These are phyloP conservation scores for Cryptocephalus moraei DNA, from an alignment of 2,888 invertebrate species.

Conservation along the genomic window DNA sequence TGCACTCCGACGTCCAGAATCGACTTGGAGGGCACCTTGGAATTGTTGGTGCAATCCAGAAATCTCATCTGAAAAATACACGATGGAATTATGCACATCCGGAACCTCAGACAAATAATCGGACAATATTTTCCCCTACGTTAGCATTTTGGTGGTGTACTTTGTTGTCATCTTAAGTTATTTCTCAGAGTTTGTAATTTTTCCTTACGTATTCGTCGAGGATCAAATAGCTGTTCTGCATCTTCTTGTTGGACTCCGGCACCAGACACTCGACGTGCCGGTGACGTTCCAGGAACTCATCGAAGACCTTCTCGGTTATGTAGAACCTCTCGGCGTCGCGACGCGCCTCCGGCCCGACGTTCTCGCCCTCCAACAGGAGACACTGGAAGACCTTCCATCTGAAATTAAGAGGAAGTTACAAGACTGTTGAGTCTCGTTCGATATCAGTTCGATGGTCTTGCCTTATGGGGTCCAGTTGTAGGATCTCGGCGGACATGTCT, in stretches of 20 bases:
- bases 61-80: slow-evolving; percentile 38
- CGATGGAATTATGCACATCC: too few species aligned
- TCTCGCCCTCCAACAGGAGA: slow-evolving; percentile 42
- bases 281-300: slow-evolving; percentile 38
- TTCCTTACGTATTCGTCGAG: slow-evolving; percentile 41
- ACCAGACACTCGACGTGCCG: slow-evolving; percentile 34
- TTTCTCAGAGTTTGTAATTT: too few species aligned
- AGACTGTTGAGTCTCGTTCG: neutral
- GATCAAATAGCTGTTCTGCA: slow-evolving; percentile 44
- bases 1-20: slow-evolving; percentile 40
- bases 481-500: slow-evolving; percentile 37
- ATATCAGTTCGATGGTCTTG: slow-evolving; percentile 15
- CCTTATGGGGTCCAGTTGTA: slow-evolving; percentile 35
- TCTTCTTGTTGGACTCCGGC: slow-evolving; percentile 40
- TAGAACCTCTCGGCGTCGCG: slow-evolving; percentile 39
- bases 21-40: slow-evolving; percentile 39
- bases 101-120: too few species aligned
- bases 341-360: slow-evolving; percentile 37
- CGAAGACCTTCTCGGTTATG: slow-evolving; percentile 36
- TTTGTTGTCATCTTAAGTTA: too few species aligned
- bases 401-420: slow-evolving; percentile 4
- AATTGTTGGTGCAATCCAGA: slow-evolving; percentile 37
- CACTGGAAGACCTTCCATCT: slow-evolving; percentile 43
- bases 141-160: too few species aligned
- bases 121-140: too few species aligned